Conservation (phyloP, 2,797 vertebrate species). For the Aplochiton taeniatus region DNA sequence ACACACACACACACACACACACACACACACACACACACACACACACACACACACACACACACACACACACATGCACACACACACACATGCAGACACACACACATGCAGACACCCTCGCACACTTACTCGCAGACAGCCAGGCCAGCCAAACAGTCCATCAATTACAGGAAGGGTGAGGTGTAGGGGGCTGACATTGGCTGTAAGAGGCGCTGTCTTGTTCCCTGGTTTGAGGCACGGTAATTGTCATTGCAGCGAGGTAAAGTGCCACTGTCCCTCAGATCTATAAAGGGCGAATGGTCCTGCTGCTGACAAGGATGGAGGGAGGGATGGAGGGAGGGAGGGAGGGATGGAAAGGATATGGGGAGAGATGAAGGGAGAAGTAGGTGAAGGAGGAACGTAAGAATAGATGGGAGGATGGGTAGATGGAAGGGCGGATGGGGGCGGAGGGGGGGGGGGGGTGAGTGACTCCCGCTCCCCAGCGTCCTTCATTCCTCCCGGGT, state of each 20-base stretch:
- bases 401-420: constrained; percentile 55
- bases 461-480: constrained; percentile 70
- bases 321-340: constrained; percentile 27
- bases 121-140: no score
- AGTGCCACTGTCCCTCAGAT: constrained; percentile 61
- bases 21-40: no score
- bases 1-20: no score
- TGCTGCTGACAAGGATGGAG: constrained; percentile 75
- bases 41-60: no score
- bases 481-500: constrained; percentile 76
- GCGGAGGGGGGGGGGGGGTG: constrained; percentile 3
- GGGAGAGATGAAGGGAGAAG: no score
- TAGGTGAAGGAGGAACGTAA: no score
- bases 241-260: constrained; percentile 51
- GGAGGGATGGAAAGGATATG: background rate
- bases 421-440: background rate
- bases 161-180: constrained; percentile 43
- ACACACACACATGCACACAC: no score
- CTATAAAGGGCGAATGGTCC: constrained; percentile 76
- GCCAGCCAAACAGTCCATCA: constrained; percentile 19
- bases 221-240: constrained; percentile 41
- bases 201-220: constrained; percentile 26
- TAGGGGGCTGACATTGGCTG: constrained; percentile 29
- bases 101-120: background rate
- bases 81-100: background rate